Base-by-base conservation (phyloP, 2,113 vertebrate species). In the Isichthys henryi region DNA sequence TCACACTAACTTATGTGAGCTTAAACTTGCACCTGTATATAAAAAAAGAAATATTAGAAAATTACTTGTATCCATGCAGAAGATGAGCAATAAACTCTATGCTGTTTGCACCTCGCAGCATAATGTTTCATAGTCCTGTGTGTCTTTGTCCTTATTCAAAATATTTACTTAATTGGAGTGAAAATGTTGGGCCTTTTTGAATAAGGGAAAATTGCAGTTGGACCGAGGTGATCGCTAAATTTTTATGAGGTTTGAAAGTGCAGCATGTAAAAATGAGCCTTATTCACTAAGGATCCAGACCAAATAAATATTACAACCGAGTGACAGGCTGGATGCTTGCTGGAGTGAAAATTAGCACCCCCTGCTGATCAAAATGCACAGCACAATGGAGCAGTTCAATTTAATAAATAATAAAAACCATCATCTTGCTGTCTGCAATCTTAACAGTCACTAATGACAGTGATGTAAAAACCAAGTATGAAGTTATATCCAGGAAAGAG, bases 81-180 rank as follows among this genome's bases (percentile, higher is more conserved):
- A 96, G 93, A 95, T 93, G 95, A 98, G 97, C 97, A 98, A 98
- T 98, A 99, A 98, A 98, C 96, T 96, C 95, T 94, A 96, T 97
- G 96, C 97, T 98, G 97, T 97, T 97, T 96, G 97, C 95, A 96
- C 95, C 93, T 94, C 93, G 96, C 97, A 97, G 97, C 97, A 97
- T 95, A 95, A 92, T 95, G 95, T 96, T 97, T 96, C 94, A 95
- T 95, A 96, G 86, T 95, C 94, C 43, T 85, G 7, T 88, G 48
- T 62, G 70, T 70, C 86, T 21, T 87, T 19, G 74, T 90, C 86
- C 7, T 89, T 66, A 56, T 90, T 88, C 86, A 9, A 50, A n/a
- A 52, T 45, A 86, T 52, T 86, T 35, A 86, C 27, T 46, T 27
- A 50, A 46, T 5, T 74, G 62, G 15, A 15, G 43, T 66, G 46